Conservation (phyloP, 2,888 invertebrate genomes). For the Molanna angustata region DNA sequence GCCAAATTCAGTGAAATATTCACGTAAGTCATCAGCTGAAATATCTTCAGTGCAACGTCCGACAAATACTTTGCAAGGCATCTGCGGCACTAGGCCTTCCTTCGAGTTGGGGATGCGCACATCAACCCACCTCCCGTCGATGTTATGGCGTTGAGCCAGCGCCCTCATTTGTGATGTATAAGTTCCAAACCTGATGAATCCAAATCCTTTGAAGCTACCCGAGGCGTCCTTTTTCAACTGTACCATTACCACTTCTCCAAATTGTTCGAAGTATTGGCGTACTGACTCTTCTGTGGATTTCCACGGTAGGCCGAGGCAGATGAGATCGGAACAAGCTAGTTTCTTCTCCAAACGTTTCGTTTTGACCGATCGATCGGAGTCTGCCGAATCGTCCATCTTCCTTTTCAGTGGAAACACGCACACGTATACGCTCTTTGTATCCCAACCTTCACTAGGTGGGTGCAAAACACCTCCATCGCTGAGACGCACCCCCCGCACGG, state of each 20-base stretch:
- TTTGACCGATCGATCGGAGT: conserved; percentile 87
- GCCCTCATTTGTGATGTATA: conserved; percentile 96
- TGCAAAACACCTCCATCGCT: conserved; percentile 84
- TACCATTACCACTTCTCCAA: conserved; percentile 97
- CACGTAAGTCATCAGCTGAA: conserved; percentile 83
- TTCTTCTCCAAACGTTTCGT: conserved; percentile 88
- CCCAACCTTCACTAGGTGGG: conserved; percentile 84
- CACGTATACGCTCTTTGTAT: conserved; percentile 64
- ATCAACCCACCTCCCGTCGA: conserved; percentile 98
- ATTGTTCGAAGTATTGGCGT: conserved; percentile 94
- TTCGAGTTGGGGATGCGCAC: conserved; percentile 97
- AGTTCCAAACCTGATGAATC: conserved; percentile 94
- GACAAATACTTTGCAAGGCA: conserved; percentile 91
- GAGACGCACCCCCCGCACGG: conserved; percentile 84
- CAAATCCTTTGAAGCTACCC: conserved; percentile 97
- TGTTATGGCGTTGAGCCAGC: conserved; percentile 90
- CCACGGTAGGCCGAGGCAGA: conserved; percentile 97
- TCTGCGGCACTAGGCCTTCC: conserved; percentile 81
- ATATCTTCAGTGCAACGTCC: conserved; percentile 93
- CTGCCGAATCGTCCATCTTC: conserved; percentile 87
- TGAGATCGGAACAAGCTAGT: conserved; percentile 91
- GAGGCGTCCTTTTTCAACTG: conserved; percentile 93
- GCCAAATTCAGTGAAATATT: conserved; percentile 87
- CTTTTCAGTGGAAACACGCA: conserved; percentile 90
- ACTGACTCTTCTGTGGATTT: conserved; percentile 96